phyloP scores from a whole-genome alignment of 2,888 invertebrate species.

The Epistrophella euchroma region DNA sequence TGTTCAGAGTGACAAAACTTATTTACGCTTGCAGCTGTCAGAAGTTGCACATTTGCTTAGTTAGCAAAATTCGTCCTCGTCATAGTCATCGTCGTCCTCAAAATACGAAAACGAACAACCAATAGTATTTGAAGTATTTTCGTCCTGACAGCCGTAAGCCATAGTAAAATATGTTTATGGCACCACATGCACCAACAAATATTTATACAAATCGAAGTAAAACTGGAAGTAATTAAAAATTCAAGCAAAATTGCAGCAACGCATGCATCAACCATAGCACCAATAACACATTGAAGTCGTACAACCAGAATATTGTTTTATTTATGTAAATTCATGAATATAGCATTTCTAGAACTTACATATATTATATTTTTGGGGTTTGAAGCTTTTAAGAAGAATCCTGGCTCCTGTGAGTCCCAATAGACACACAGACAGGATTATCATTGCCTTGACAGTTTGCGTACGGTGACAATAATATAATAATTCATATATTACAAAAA shows the following conservation, averaged over 20 bases:
- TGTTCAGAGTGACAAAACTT: conserved; percentile 11
- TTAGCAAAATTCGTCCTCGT: conserved; percentile 27
- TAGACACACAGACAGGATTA: conserved; percentile 60
- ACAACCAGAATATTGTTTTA: conserved; percentile 13
- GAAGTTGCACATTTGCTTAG: conserved; percentile 63
- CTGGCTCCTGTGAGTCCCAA: conserved; percentile 37
- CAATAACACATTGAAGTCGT: background rate
- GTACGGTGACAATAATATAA: conserved; percentile 64
- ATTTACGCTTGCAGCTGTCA: conserved; percentile 63
- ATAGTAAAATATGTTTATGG: background rate
- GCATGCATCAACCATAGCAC: conserved; percentile 12
- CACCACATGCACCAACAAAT: conserved; percentile 34
- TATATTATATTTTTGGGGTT: background rate
- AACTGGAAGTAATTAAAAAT: conserved; percentile 70
- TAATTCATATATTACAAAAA: conserved; percentile 61
- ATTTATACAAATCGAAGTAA: conserved; percentile 26
- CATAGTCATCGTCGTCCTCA: background rate
- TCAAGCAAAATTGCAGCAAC: conserved; percentile 43
- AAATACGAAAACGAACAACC: conserved; percentile 17
- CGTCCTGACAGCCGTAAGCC: conserved; percentile 5
- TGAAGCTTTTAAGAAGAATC: background rate
- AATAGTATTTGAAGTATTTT: conserved; percentile 18
- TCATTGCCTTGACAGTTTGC: conserved; percentile 68
- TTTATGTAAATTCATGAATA: no score
- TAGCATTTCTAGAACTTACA: no score